Conservation (phyloP, 2,888 invertebrate species). For the Aporophyla nigra region DNA sequence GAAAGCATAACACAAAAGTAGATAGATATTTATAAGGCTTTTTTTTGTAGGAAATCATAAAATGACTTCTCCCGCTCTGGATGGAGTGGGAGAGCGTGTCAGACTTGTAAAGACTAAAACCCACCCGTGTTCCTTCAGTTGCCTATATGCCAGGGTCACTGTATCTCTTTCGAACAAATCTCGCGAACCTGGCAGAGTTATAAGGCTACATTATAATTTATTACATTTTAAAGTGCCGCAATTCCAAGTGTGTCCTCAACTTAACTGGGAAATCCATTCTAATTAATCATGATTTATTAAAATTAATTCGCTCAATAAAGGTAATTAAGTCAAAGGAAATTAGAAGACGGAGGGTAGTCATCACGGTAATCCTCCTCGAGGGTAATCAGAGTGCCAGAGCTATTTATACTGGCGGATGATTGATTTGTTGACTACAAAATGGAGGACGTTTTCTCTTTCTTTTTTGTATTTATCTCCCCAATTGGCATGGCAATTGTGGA, state of each 20-base stretch:
- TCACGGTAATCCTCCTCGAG: slow-evolving; percentile 35
- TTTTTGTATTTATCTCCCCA: too few relatives aligned
- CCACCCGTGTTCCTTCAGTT: too few relatives aligned
- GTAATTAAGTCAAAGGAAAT: slow-evolving; percentile 64
- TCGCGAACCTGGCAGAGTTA: too few relatives aligned
- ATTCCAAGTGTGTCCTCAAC: slow-evolving; percentile 46
- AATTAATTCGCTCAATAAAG: slow-evolving; percentile 73
- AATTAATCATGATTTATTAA: slow-evolving; percentile 76
- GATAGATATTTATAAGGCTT: too few relatives aligned
- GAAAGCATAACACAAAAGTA: not conserved
- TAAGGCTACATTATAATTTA: not conserved
- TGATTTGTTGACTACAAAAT: slow-evolving; percentile 11
- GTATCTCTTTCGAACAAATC: too few relatives aligned
- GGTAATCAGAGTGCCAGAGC: slow-evolving; percentile 20
- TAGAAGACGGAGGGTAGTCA: slow-evolving; percentile 40
- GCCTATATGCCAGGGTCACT: too few relatives aligned
- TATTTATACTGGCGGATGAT: slow-evolving; percentile 25
- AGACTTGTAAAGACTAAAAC: too few relatives aligned
- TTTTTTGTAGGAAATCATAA: too few relatives aligned
- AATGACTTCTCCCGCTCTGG: too few relatives aligned
- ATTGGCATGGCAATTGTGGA: too few relatives aligned
- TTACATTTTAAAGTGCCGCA: not conserved
- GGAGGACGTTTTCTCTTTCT: too few relatives aligned
- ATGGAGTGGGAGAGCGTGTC: too few relatives aligned
- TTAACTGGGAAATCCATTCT: slow-evolving; percentile 63